A percentile compares a stretch with the other conserved stretches of the same genome.
These are phyloP conservation scores for Rhinichthys klamathensis DNA, from an alignment of 2,113 vertebrate species.

Conservation along the genomic window DNA sequence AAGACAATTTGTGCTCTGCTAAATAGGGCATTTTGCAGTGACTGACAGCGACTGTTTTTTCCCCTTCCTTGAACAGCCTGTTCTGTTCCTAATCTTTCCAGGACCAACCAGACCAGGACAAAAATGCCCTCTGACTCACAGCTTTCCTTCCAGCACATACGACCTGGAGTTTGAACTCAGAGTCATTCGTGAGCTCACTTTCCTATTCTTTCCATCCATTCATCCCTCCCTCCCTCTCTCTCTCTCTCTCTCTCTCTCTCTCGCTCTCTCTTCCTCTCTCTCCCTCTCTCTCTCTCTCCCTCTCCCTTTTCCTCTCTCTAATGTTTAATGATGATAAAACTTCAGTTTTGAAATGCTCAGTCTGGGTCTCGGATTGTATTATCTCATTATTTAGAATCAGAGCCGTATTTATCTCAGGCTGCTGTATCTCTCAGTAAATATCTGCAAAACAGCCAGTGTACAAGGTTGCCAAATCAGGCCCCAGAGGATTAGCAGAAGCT, in stretches of 20 bases:
- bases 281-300: slow-evolving; percentile 45
- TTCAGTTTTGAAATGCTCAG: slow-evolving; percentile 9
- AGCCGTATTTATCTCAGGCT: slow-evolving; percentile 22
- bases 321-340: slow-evolving; percentile 35
- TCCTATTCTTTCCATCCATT: neutral
- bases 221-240: slow-evolving; percentile 52
- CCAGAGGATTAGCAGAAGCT: slow-evolving; percentile 50
- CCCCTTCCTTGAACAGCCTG: slow-evolving; percentile 70
- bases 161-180: neutral
- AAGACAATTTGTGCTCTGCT: slow-evolving; percentile 73
- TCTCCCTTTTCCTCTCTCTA: neutral
- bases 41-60: slow-evolving; percentile 69
- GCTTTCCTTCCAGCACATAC: slow-evolving; percentile 8
- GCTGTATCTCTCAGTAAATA: slow-evolving; percentile 44
- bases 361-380: neutral
- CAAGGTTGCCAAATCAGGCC: slow-evolving; percentile 43
- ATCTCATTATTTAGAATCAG: slow-evolving; percentile 45
- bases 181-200: slow-evolving; percentile 1
- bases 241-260: too few relatives aligned
- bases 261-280: neutral
- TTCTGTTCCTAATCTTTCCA: slow-evolving; percentile 75
- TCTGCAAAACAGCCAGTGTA: slow-evolving; percentile 32
- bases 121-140: slow-evolving; percentile 49
- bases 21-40: slow-evolving; percentile 74
- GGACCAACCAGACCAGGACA: slow-evolving; percentile 68